Percentiles rank a stretch among this genome's conserved stretches.
Evolutionary conservation across 2,888 invertebrate species (phyloP).

Genomic region (Lycophotia porphyrea): DNA sequence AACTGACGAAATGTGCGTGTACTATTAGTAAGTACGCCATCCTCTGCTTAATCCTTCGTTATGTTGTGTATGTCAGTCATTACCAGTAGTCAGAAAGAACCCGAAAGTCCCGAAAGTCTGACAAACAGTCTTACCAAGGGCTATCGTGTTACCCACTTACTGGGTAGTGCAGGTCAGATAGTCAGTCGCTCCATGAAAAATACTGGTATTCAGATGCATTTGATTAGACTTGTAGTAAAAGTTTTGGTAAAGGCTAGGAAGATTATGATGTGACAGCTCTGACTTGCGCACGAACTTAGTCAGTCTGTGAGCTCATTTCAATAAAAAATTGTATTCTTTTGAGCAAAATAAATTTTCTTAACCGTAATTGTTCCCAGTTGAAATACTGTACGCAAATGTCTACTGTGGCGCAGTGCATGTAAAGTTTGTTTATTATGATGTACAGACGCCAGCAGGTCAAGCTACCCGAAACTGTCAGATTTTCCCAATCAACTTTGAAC

Average conservation of each 20-base stretch:
- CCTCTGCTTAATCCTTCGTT: no score
- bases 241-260: neutral
- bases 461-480: no score
- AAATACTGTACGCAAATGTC: neutral
- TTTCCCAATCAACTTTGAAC: no score
- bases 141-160: neutral
- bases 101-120: neutral
- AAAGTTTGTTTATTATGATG: constrained; percentile 30
- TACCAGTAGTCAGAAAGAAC: neutral
- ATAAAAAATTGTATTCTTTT: no score
- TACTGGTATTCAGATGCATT: neutral
- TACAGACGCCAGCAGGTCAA: no score
- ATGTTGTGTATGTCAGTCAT: no score
- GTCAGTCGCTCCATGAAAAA: neutral
- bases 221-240: no score
- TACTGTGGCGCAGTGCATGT: constrained; percentile 19
- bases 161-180: neutral
- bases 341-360: no score
- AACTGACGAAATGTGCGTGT: no score
- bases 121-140: neutral
- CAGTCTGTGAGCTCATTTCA: neutral
- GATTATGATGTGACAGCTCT: neutral
- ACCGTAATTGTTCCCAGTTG: neutral
- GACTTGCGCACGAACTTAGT: neutral
- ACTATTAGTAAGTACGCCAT: no score